Evolutionary conservation across 1,140 invertebrate genomes (phyloP), one percentile per base, ranked within the genome.

Genomic region (Octopus sinensis): DNA sequence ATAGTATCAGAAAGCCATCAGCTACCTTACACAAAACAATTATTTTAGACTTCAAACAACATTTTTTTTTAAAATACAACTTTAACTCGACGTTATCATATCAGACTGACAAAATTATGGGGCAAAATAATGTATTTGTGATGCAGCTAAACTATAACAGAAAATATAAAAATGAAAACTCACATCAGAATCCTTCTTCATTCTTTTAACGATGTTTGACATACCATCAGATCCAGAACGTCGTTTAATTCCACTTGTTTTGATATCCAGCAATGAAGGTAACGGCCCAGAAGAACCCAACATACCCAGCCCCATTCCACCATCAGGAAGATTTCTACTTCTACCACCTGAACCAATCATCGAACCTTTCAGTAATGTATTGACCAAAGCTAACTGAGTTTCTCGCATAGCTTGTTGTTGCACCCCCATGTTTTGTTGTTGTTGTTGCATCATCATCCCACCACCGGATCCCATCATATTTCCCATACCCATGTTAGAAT

Each of bases 341-440:
- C 68, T 53, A 17, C 68, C 68, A 4, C 54, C 54, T 13, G 54
- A 43, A 75, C 79, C 68, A 62, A 80, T 80, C 73, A 80, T 53
- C 4, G 79, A 53, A 13, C 78, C 75, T 76, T 83, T 82, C 53
- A 84, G 82, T 5, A 84, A 68, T 51, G 76, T 83, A 62, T 80
- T 84, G 6, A 82, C 84, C 52, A 84, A 51, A 53, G 80, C 82
- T 23, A 84, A 71, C 73, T 84, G 84, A 5, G 82, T 83, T 76
- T 84, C 84, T n/a, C 84, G 53, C 79, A 84, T 53, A 51, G 71
- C 82, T 54, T 83, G 79, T 56, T 83, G 78, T 43, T 82, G 81
- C 78, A 79, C 76, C 4, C 71, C 79, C 53, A 53, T 75, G 78
- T 79, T 76, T 13, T 73, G 6, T 51, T 53, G 43, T 51, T 53